These are phyloP conservation scores for Acanthochromis polyacanthus DNA, from an alignment of 2,113 vertebrate genomes.

Conservation along the genomic window DNA sequence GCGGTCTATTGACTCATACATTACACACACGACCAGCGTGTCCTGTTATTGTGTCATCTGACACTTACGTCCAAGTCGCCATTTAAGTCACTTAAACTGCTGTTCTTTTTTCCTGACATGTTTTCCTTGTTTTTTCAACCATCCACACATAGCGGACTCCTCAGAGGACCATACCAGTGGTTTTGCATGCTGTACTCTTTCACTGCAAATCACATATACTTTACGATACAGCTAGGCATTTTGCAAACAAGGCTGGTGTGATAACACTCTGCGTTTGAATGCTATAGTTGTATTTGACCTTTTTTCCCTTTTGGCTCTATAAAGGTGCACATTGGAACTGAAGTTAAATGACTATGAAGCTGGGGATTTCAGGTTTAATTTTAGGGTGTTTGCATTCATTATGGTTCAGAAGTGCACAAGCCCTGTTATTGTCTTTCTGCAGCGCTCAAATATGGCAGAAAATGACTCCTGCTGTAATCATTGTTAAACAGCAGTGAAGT, in stretches of 20 bases:
- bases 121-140: neutral
- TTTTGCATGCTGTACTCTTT: conserved; percentile 19
- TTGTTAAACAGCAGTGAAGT: neutral
- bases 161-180: neutral
- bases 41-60: conserved; percentile 40
- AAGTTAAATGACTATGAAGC: neutral
- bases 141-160: neutral
- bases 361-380: conserved; percentile 24
- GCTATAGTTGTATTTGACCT: neutral
- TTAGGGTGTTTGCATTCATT: conserved; percentile 24
- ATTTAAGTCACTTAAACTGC: neutral
- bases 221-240: neutral
- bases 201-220: neutral
- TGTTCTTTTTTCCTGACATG: neutral
- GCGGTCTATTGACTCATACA: conserved; percentile 40
- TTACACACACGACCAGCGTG: conserved; percentile 23
- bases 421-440: conserved; percentile 12
- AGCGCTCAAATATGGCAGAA: neutral
- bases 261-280: neutral
- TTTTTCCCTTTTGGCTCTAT: neutral
- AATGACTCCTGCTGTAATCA: neutral
- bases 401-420: neutral
- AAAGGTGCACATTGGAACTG: neutral
- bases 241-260: neutral
- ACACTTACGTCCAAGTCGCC: conserved; percentile 3